Conservation (phyloP, 2,113 vertebrate species). For the Malurus alboscapulatus region DNA sequence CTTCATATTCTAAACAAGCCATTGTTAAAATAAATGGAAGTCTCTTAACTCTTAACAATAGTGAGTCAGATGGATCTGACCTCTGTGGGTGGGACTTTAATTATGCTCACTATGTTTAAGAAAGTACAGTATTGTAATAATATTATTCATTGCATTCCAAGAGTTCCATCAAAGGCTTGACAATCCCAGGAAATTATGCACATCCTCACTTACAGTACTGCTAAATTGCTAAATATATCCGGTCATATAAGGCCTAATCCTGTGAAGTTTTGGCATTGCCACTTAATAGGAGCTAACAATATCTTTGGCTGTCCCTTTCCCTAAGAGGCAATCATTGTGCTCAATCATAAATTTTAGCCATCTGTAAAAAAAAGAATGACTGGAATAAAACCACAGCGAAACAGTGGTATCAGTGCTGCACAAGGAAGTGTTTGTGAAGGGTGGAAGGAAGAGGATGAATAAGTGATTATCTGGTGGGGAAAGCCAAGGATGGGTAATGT, state of each 20-base stretch:
- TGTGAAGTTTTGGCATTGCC: neutral
- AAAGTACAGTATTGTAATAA: slow-evolving; percentile 55
- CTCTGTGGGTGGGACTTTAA: slow-evolving; percentile 34
- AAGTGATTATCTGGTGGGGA: accelerated
- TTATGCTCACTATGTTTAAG: slow-evolving; percentile 2
- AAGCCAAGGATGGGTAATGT: neutral
- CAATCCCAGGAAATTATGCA: slow-evolving; percentile 54
- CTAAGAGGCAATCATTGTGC: neutral
- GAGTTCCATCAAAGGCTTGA: slow-evolving; percentile 46
- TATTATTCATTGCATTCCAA: slow-evolving; percentile 58
- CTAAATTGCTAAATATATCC: slow-evolving; percentile 14
- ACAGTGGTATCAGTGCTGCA: neutral
- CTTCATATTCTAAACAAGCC: slow-evolving; percentile 28
- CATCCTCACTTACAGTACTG: slow-evolving; percentile 37
- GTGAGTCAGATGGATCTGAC: slow-evolving; percentile 31
- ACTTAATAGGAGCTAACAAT: neutral
- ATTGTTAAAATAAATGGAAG: slow-evolving; percentile 43
- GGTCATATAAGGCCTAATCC: neutral
- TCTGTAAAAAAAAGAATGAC: neutral
- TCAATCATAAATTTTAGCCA: neutral
- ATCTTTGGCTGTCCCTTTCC: neutral
- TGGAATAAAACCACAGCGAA: neutral
- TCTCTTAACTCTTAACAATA: slow-evolving; percentile 40
- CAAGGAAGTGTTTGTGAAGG: neutral
- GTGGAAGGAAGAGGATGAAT: neutral